Conservation (phyloP, 2,888 invertebrate genomes). For the Enoplolaimus lenunculus region DNA sequence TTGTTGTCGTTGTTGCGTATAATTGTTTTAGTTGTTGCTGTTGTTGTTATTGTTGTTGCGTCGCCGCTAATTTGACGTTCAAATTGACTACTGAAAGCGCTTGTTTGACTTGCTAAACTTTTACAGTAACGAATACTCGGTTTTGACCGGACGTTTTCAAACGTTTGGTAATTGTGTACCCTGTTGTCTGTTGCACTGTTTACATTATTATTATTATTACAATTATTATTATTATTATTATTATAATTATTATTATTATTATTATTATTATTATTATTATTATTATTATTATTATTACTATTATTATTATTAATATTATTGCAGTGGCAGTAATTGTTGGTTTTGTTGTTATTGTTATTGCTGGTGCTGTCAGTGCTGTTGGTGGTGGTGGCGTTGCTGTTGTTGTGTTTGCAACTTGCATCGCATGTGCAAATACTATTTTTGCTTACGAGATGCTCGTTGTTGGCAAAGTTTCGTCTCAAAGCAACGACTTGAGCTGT, state of each 20-base stretch:
- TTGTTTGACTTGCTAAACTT: too few relatives aligned
- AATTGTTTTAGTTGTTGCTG: too few relatives aligned
- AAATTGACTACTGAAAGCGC: too few relatives aligned
- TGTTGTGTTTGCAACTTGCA: too few relatives aligned
- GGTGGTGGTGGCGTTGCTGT: conserved; percentile 18
- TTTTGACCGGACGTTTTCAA: too few relatives aligned
- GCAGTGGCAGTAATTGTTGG: conserved; percentile 4
- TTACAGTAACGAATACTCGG: too few relatives aligned
- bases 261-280: conserved; percentile 6
- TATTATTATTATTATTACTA: conserved; percentile 4
- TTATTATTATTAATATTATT: neutral
- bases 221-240: neutral
- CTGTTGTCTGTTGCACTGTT: too few relatives aligned
- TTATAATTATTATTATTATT: neutral
- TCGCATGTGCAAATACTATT: too few relatives aligned
- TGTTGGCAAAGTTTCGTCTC: conserved; percentile 11
- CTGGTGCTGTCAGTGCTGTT: conserved; percentile 11
- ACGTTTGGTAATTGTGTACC: too few relatives aligned
- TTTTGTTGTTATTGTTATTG: conserved; percentile 1
- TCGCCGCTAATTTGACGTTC: too few relatives aligned
- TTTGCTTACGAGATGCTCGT: conserved; percentile 2
- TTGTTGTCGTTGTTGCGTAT: too few relatives aligned
- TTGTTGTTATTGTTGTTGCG: too few relatives aligned
- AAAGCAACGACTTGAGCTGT: conserved; percentile 6
- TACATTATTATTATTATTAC: neutral